These are phyloP conservation scores for Pangasius larnaudii DNA, from an alignment of 2,797 vertebrate genomes.

Conservation along the genomic window DNA sequence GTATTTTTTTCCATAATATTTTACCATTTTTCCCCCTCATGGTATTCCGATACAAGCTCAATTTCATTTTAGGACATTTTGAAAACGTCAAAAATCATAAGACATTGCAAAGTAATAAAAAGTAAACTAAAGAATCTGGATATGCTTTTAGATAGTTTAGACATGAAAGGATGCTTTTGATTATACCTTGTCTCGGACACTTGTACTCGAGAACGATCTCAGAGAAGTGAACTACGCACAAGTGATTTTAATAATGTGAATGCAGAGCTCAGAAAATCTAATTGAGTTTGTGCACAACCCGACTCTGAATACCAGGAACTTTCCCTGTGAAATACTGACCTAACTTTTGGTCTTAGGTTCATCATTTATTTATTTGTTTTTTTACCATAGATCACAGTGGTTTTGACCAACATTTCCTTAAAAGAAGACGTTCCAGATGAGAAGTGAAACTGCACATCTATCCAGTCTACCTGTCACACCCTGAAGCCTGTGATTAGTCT, in stretches of 20 bases:
- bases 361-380: neutral
- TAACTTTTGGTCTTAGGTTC: neutral
- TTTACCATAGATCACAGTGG: neutral
- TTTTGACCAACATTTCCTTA: neutral
- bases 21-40: too few species aligned
- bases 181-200: too few species aligned
- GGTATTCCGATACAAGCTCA: too few species aligned
- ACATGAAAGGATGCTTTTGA: too few species aligned
- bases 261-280: neutral
- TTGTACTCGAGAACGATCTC: too few species aligned
- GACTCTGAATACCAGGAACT: neutral
- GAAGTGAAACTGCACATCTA: neutral
- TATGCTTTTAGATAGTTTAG: too few species aligned
- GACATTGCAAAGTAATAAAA: too few species aligned
- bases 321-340: neutral
- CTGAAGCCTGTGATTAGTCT: neutral
- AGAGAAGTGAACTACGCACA: too few species aligned
- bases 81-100: too few species aligned
- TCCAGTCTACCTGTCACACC: neutral
- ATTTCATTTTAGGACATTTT: too few species aligned
- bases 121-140: too few species aligned
- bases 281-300: neutral
- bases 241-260: neutral
- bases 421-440: neutral
- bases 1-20: too few species aligned